Evolutionary conservation across 2,797 vertebrate genomes (phyloP).

Genomic region (Leucoraja ocellata): DNA sequence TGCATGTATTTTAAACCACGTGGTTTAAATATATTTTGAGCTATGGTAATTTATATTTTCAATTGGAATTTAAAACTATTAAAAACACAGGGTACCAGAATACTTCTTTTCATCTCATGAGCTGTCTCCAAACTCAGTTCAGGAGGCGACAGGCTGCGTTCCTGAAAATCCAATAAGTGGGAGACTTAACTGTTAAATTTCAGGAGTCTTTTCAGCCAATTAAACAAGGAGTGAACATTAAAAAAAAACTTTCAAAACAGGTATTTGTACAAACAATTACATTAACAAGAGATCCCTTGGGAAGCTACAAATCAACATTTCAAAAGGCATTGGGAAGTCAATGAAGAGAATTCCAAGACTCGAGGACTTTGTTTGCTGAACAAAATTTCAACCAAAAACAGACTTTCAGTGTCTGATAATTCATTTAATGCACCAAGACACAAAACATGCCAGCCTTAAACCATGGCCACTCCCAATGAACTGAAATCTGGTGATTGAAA

Average conservation of each 20-base stretch:
- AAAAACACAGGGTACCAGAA: conserved; percentile 17
- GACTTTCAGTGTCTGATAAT: not conserved
- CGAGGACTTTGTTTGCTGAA: not conserved
- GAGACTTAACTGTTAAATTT: not conserved
- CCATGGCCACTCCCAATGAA: not conserved
- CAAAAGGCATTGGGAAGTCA: not conserved
- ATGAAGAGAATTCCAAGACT: not conserved
- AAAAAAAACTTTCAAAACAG: not conserved
- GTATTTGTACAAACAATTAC: not conserved
- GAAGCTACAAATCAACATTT: not conserved
- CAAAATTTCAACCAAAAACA: not conserved
- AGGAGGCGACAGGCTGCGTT: not conserved
- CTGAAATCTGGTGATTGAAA: not conserved
- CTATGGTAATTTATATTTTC: conserved; percentile 21
- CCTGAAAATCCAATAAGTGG: conserved; percentile 12
- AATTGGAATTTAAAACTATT: conserved; percentile 31
- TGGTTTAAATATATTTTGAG: conserved; percentile 14
- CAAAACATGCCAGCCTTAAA: not conserved
- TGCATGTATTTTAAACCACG: conserved; percentile 24
- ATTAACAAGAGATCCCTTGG: not conserved
- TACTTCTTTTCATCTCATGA: conserved; percentile 15
- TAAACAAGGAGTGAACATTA: not conserved
- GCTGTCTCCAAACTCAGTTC: not conserved
- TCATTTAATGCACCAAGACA: not conserved
- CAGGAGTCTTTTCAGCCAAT: not conserved